Evolutionary conservation across 2,797 vertebrate species (phyloP).

Genomic region (Phrynocephalus vlangalii): DNA sequence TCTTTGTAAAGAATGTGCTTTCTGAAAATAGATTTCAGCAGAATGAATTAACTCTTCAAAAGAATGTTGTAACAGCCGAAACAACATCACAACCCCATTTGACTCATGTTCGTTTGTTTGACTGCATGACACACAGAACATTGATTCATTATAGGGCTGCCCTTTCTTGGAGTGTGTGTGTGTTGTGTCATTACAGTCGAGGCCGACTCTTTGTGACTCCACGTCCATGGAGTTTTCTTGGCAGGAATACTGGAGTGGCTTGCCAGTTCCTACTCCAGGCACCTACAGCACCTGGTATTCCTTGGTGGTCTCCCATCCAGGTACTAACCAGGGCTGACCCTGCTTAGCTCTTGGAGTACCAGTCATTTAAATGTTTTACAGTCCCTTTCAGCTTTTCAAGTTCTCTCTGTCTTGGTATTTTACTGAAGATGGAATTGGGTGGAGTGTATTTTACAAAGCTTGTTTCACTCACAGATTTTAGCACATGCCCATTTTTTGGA

Average conservation of each 20-base stretch:
- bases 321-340: too few relatives aligned
- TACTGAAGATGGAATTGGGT: neutral
- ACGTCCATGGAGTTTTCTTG: too few relatives aligned
- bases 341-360: conserved; percentile 25
- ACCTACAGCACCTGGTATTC: too few relatives aligned
- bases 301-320: too few relatives aligned
- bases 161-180: conserved; percentile 31
- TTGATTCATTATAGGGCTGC: conserved; percentile 42
- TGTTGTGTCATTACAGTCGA: too few relatives aligned
- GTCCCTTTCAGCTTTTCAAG: neutral
- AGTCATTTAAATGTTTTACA: conserved; percentile 27
- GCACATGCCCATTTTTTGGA: neutral
- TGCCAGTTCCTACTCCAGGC: too few relatives aligned
- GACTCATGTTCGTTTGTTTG: conserved; percentile 34
- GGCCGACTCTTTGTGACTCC: too few relatives aligned
- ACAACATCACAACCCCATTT: neutral
- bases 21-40: neutral
- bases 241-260: too few relatives aligned
- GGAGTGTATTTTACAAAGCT: neutral
- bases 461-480: neutral
- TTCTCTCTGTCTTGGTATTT: neutral
- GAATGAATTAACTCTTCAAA: neutral
- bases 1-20: neutral
- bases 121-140: conserved; percentile 43
- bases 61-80: neutral